Evolutionary conservation across 2,888 invertebrate species (phyloP), one percentile per base, ranked within the genome.

Genomic region (Sesia bembeciformis): DNA sequence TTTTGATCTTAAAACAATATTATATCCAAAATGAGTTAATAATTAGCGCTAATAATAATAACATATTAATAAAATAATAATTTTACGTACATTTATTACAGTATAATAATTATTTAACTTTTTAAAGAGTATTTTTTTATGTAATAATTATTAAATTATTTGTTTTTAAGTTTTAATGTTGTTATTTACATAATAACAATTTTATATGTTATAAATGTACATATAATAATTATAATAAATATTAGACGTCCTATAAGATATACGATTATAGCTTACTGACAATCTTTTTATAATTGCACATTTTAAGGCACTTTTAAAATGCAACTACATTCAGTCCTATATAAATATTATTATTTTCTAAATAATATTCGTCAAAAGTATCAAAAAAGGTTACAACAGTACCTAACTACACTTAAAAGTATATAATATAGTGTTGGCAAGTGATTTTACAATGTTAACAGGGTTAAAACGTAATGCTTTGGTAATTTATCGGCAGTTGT

Each of bases 401-500:
- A 23, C 23, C 23, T 23, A 23, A 23, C 23, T 23, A 23, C 23
- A 23, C 23, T 23, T 23, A 23, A 23, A 23, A 23, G 23, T 23
- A 23, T 23, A 23, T 23, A 23, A 23, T 23, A 23, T 23, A 23
- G 23, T 23, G 23, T 23, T 23, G 23, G 23, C 23, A 23, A 23
- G 23, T 23, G 23, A 23, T 23, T 23, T 23, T 23, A 23, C 23
- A 23, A 23, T 23, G 23, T 23, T 23, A 23, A 23, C 2, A 55
- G 57, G 59, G 58, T 61, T 60, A 57, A 57, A 57, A 59, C 63
- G 23, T 23, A 23, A 23, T 65, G 72, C 84, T 84, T 84, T 85
- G 84, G 84, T 76, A 74, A 68, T 63, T 68, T 68, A 67, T 62
- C 66, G 69, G 69, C 67, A 63, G 62, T 23, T 23, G 23, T 23